Percentiles rank a stretch among this genome's conserved stretches.
These are phyloP conservation scores for Lagopus leucura DNA, from an alignment of 2,113 vertebrate genomes.

Conservation along the genomic window DNA sequence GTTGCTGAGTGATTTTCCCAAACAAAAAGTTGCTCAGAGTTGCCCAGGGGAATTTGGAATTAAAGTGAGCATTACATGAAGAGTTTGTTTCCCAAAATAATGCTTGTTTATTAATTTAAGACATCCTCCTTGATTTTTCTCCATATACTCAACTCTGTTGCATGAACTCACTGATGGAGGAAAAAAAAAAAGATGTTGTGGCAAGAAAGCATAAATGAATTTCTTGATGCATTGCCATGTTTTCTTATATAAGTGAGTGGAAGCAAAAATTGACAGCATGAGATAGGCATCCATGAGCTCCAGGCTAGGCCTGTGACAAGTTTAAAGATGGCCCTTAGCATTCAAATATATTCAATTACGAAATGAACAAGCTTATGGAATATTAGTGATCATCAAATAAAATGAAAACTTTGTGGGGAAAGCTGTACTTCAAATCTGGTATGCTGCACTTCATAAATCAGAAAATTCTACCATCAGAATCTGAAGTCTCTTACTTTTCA, in stretches of 20 bases:
- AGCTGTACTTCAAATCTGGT: background rate
- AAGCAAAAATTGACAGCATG: background rate
- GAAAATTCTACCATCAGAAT: background rate
- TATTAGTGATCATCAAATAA: background rate
- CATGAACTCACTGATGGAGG: background rate
- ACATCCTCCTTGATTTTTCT: background rate
- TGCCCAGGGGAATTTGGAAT: background rate
- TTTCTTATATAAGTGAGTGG: background rate
- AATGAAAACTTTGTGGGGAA: background rate
- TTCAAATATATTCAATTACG: background rate
- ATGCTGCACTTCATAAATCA: background rate
- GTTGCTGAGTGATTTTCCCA: background rate
- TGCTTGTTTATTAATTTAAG: background rate
- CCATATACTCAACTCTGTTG: background rate
- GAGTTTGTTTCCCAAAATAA: background rate
- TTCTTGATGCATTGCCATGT: background rate
- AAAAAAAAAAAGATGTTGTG: accelerated
- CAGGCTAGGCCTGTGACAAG: background rate
- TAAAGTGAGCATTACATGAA: background rate
- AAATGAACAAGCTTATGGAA: background rate
- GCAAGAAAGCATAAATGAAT: background rate
- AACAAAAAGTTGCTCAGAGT: background rate
- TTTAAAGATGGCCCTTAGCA: background rate
- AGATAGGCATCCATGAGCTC: background rate
- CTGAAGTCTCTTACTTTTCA: background rate